A percentile compares a stretch with the other conserved stretches of the same genome.
phyloP scores from a whole-genome alignment of 1,140 invertebrate genomes.

The Mercenaria mercenaria region DNA sequence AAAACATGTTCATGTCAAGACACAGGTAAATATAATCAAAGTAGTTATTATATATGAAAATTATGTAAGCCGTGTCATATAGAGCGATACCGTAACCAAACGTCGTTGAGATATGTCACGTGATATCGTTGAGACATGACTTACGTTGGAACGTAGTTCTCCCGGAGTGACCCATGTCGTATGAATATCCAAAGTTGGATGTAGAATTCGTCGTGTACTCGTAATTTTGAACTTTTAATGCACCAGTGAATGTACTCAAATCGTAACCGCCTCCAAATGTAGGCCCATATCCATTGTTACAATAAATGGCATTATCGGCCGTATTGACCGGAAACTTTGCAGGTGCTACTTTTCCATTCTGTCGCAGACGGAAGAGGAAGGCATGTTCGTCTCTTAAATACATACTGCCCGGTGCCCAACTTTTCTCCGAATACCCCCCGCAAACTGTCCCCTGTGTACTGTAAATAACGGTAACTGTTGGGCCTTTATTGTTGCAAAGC shows the following conservation, averaged over 20 bases:
- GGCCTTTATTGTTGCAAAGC: conserved; percentile 70
- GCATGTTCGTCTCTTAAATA: conserved; percentile 58
- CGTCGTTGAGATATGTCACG: too few relatives aligned
- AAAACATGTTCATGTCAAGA: too few relatives aligned
- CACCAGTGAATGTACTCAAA: conserved; percentile 49
- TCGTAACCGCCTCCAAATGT: conserved; percentile 60
- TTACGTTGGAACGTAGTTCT: too few relatives aligned
- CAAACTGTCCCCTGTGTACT: conserved; percentile 66
- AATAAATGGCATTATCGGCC: conserved; percentile 34
- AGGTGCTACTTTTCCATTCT: neutral
- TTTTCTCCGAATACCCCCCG: conserved; percentile 64
- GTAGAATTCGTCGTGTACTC: neutral
- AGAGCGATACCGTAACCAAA: too few relatives aligned
- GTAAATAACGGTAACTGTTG: conserved; percentile 70
- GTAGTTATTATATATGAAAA: too few relatives aligned
- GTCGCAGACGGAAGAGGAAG: conserved; percentile 65
- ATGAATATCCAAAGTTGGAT: neutral
- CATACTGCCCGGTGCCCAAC: conserved; percentile 31
- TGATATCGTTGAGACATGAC: too few relatives aligned
- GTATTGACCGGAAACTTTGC: conserved; percentile 55
- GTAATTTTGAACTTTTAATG: neutral
- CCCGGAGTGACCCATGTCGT: too few relatives aligned
- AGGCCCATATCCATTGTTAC: conserved; percentile 16
- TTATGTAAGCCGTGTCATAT: too few relatives aligned
- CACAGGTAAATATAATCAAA: too few relatives aligned